Base-by-base conservation (phyloP, 1,140 invertebrate species). In the Cotesia chilonis region DNA sequence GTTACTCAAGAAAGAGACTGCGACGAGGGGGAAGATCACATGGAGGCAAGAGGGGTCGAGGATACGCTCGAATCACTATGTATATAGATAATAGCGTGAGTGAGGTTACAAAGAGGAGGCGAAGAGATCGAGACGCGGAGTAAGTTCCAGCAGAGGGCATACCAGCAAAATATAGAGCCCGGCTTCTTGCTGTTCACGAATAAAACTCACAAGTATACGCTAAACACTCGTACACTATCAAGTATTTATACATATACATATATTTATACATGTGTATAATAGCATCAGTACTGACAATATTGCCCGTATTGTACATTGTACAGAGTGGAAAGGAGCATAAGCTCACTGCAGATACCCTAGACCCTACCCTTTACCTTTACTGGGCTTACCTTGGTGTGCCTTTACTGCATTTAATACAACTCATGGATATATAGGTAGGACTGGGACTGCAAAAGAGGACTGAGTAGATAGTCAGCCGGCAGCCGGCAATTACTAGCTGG, bases 401-500 rank as follows among this genome's bases (percentile, higher is more conserved):
- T 6, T 10, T 47, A 47, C 41, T 9, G 10, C 41, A 47, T 47
- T 6, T 10, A 47, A 47, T 10, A 47, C 41, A 47, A 47, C 41
- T 47, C 41, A 7, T 47, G 41, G 41, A 5, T 47, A 47, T 47
- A 47, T 47, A 47, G 41, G 41, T 47, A 47, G 41, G 41, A 47
- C 5, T 47, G 57, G 78, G 78, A 78, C 76, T 74, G 77, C 75
- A 72, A 76, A 73, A 76, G 76, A 74, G 80, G 77, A 74, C 77
- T 81, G 77, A 79, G 79, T 78, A 77, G 80, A 81, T 82, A 82
- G 81, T 47, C 74, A 80, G 81, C 76, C 82, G 80, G 82, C 82
- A 83, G 80, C 78, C 81, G 80, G 82, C 84, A 84, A 85, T 85
- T 84, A 85, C 80, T 80, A 81, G 79, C 79, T 80, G 80, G 82